Percentiles rank a stretch among this genome's conserved stretches.
phyloP scores from a whole-genome alignment of 2,797 vertebrate genomes.

The Pelochelys cantorii region DNA sequence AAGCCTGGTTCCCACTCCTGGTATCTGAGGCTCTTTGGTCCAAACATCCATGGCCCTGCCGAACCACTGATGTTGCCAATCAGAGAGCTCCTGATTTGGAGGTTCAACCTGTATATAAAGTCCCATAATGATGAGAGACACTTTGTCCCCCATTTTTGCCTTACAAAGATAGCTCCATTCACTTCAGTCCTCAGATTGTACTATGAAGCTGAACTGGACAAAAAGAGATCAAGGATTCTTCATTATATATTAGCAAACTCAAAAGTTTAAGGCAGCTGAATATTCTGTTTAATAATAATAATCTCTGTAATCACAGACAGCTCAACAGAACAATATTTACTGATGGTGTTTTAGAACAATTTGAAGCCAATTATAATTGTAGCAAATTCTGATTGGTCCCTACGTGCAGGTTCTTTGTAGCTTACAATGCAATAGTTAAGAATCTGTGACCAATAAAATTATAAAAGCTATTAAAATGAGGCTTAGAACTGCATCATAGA shows the following conservation, averaged over 20 bases:
- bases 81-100: no score
- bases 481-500: conserved; percentile 29
- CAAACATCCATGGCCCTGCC: no score
- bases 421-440: conserved; percentile 47
- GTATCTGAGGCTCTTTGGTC: no score
- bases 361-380: conserved; percentile 66
- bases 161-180: conserved; percentile 47
- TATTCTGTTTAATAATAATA: conserved; percentile 53
- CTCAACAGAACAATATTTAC: conserved; percentile 71
- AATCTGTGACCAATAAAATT: conserved; percentile 56
- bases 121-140: conserved; percentile 28
- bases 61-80: no score
- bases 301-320: conserved; percentile 70
- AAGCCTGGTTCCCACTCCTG: no score
- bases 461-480: conserved; percentile 41
- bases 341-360: conserved; percentile 69
- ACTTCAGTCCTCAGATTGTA: conserved; percentile 35
- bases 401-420: conserved; percentile 45
- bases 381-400: conserved; percentile 41
- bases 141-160: conserved; percentile 1
- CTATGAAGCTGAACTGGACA: conserved; percentile 17
- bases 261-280: conserved; percentile 49
- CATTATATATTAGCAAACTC: conserved; percentile 67
- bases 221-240: conserved; percentile 62
- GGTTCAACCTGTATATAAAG: not conserved